phyloP scores from a whole-genome alignment of 2,888 invertebrate genomes.

The Idaea aversata region DNA sequence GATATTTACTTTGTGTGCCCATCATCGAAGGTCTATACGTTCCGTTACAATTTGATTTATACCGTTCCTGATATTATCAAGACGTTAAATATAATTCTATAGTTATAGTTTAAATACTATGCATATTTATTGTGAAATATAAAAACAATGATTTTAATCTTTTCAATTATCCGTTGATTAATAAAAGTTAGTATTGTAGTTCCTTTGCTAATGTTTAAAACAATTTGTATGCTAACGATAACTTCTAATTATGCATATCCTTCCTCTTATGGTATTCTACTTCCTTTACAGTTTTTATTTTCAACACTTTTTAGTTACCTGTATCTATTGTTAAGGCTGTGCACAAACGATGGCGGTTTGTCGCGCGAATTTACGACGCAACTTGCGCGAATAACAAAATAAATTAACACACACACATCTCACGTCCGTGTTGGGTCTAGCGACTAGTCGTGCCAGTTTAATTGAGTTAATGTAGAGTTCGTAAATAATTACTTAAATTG shows the following conservation, averaged over 20 bases:
- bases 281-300: not conserved
- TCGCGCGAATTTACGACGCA: not conserved
- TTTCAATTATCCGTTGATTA: not conserved
- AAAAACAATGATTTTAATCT: not conserved
- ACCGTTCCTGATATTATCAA: not conserved
- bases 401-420: no score
- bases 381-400: not conserved
- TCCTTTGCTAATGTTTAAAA: not conserved
- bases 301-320: not conserved
- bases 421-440: no score
- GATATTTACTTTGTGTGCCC: constrained; percentile 74
- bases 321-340: not conserved
- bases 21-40: constrained; percentile 38
- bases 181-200: not conserved
- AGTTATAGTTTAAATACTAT: not conserved
- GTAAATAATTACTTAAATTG: no score
- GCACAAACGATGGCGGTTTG: not conserved
- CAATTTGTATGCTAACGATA: not conserved
- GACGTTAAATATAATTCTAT: not conserved
- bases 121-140: not conserved
- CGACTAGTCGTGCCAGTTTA: no score
- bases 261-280: constrained; percentile 1
- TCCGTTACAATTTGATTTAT: constrained; percentile 1
- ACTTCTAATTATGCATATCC: not conserved
- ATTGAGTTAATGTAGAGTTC: no score